Evolutionary conservation across 2,888 invertebrate genomes (phyloP).

Genomic region (Phasia obesa): DNA sequence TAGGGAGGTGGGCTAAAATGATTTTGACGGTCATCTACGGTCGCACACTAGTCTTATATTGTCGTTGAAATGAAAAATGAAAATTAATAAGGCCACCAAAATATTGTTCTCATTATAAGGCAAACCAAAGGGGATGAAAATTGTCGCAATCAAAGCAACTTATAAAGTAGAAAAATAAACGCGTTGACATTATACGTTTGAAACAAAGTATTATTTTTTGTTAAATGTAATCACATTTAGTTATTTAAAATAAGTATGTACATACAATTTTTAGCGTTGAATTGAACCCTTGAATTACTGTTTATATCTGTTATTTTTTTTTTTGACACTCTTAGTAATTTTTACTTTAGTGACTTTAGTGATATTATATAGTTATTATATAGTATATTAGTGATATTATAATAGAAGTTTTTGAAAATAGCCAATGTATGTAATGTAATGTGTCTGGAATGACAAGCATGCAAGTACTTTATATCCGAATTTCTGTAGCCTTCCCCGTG

Average conservation of each 20-base stretch:
- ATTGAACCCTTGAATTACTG: too few species aligned
- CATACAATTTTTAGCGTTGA: too few species aligned
- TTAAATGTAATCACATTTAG: neutral
- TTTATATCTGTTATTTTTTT: too few species aligned
- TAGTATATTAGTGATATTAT: too few species aligned
- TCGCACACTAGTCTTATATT: constrained; percentile 10
- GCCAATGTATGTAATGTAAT: too few species aligned
- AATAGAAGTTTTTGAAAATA: too few species aligned
- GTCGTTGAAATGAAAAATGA: constrained; percentile 50
- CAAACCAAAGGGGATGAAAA: neutral
- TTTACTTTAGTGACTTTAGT: too few species aligned
- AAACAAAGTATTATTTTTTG: constrained; percentile 36
- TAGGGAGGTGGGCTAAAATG: constrained; percentile 39
- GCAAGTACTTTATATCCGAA: too few species aligned
- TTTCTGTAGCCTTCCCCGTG: too few species aligned
- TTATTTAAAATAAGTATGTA: neutral
- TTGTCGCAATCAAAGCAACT: neutral
- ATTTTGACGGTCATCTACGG: constrained; percentile 53
- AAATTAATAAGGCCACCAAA: constrained; percentile 64
- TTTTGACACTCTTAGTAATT: too few species aligned
- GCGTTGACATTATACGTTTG: constrained; percentile 29
- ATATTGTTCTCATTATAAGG: constrained; percentile 25
- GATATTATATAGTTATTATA: too few species aligned
- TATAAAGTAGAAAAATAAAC: constrained; percentile 24
- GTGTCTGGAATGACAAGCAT: too few species aligned